phyloP scores from a whole-genome alignment of 1,140 invertebrate species.

The Drosophila pachea region DNA sequence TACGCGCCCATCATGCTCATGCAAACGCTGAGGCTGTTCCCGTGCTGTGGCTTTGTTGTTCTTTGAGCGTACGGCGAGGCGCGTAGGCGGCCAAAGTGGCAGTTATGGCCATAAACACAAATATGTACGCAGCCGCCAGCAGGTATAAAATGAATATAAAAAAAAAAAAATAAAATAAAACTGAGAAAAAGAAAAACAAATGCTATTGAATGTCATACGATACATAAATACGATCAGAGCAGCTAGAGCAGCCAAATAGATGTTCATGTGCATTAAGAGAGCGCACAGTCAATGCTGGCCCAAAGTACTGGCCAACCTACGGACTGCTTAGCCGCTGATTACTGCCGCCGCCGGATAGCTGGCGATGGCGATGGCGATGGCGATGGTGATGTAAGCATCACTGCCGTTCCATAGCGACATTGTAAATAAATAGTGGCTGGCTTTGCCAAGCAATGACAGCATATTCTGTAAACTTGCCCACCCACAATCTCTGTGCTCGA shows the following conservation, averaged over 20 bases:
- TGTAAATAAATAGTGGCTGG: constrained; percentile 20
- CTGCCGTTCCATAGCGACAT: constrained; percentile 21
- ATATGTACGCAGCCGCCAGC: constrained; percentile 68
- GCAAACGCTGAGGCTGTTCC: constrained; percentile 15
- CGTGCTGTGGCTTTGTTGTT: constrained; percentile 37
- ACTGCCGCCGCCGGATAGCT: no score
- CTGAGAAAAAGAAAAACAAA: background rate
- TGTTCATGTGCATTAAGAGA: constrained; percentile 57
- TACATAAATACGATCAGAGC: constrained; percentile 46
- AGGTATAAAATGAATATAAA: constrained; percentile 62
- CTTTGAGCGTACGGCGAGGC: constrained; percentile 28
- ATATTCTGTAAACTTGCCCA: constrained; percentile 41
- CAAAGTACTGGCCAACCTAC: constrained; percentile 39
- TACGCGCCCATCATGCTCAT: constrained; percentile 17
- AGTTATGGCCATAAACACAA: constrained; percentile 76
- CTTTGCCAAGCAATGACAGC: constrained; percentile 10
- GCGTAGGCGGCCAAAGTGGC: constrained; percentile 70
- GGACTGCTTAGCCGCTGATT: constrained; percentile 15
- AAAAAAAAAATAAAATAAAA: no score
- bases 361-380: no score
- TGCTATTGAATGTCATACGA: constrained; percentile 46
- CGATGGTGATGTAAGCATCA: constrained; percentile 42
- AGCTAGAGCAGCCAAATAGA: constrained; percentile 61
- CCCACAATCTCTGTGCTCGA: constrained; percentile 17
- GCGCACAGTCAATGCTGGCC: background rate